A percentile compares a stretch with the other conserved stretches of the same genome.
phyloP scores from a whole-genome alignment of 1,140 invertebrate genomes.

The Eriocheir sinensis region DNA sequence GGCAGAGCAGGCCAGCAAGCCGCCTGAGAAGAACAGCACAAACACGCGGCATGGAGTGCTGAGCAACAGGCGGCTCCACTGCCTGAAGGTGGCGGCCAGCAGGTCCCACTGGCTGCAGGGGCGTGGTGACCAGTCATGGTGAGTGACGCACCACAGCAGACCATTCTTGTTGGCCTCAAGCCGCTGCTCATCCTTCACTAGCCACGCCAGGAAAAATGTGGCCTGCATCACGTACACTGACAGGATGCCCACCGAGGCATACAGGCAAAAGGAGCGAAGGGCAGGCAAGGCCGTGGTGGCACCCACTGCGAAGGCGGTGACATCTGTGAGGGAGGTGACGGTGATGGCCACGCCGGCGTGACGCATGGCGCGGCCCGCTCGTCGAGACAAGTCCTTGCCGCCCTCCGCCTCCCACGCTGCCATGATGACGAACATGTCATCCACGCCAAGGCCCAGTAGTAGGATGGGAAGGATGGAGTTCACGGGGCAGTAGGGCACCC shows the following conservation, averaged over 20 bases:
- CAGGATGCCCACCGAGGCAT: conserved; percentile 83
- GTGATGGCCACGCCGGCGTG: conserved; percentile 87
- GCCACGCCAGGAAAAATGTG: conserved; percentile 84
- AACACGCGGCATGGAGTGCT: conserved; percentile 52
- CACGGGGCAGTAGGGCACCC: conserved; percentile 84
- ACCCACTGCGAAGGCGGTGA: conserved; percentile 87
- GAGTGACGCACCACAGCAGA: conserved; percentile 81
- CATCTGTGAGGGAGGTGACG: conserved; percentile 87
- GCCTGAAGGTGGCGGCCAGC: conserved; percentile 61
- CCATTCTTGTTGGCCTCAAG: conserved; percentile 82
- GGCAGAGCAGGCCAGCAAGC: conserved; percentile 79
- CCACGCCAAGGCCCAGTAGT: conserved; percentile 84
- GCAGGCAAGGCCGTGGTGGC: conserved; percentile 84
- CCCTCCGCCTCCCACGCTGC: conserved; percentile 80
- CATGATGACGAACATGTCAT: conserved; percentile 84
- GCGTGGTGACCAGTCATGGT: conserved; percentile 77
- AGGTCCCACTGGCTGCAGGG: conserved; percentile 76
- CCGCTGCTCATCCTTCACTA: conserved; percentile 83
- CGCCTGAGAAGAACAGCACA: conserved; percentile 70
- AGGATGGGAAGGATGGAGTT: conserved; percentile 85
- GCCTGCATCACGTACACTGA: conserved; percentile 84
- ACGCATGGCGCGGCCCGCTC: conserved; percentile 82
- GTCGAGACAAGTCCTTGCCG: conserved; percentile 80
- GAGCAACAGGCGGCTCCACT: conserved; percentile 50
- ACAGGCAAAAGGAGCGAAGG: conserved; percentile 83